phyloP scores from a whole-genome alignment of 2,888 invertebrate species.

The Patella ulyssiponensis region DNA sequence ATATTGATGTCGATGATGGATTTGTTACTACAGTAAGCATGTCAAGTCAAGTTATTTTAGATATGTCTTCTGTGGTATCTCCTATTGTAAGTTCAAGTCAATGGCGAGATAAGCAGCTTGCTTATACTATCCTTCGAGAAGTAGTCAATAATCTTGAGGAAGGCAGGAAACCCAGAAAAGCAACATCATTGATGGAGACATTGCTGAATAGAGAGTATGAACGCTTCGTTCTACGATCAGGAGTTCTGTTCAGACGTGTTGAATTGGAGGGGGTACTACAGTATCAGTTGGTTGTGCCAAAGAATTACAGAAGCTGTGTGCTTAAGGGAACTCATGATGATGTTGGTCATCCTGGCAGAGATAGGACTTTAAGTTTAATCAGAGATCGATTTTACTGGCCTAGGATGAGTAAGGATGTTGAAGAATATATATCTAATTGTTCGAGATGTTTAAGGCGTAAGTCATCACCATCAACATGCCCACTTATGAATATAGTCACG shows the following conservation, averaged over 20 bases:
- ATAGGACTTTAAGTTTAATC: constrained; percentile 29
- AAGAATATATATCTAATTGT: constrained; percentile 26
- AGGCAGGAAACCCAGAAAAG: no score
- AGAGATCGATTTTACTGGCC: constrained; percentile 43
- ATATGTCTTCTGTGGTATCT: no score
- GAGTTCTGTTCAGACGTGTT: background rate
- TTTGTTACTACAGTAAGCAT: no score
- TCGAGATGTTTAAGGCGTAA: constrained; percentile 31
- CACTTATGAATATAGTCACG: constrained; percentile 30
- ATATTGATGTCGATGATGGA: no score
- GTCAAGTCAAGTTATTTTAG: no score
- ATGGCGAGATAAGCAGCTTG: no score
- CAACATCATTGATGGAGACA: no score
- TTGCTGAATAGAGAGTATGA: no score
- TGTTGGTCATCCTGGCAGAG: constrained; percentile 42
- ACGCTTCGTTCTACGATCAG: background rate
- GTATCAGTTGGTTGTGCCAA: constrained; percentile 32
- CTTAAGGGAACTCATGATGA: constrained; percentile 33
- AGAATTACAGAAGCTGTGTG: constrained; percentile 13
- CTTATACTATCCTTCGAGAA: no score
- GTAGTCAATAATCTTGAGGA: no score
- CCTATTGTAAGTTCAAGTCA: no score
- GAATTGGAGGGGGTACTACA: background rate
- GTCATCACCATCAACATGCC: constrained; percentile 13
- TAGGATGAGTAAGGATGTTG: constrained; percentile 32